Evolutionary conservation across 2,888 invertebrate genomes (phyloP).

Genomic region (Serrognathus titanus): DNA sequence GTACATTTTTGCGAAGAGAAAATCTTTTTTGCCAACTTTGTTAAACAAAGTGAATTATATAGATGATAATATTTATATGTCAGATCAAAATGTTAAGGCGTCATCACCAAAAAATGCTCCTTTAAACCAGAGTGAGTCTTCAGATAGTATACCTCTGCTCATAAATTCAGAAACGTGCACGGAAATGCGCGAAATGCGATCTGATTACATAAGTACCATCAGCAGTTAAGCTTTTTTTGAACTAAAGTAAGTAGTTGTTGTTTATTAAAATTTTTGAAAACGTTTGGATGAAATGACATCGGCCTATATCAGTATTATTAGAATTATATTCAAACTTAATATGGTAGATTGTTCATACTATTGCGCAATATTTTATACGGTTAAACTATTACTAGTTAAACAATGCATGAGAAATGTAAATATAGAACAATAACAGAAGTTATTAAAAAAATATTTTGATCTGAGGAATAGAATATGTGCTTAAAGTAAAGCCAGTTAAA

Average conservation of each 20-base stretch:
- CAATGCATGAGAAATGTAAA: no score
- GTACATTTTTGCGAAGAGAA: conserved; percentile 46
- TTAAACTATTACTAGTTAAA: no score
- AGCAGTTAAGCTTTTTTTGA: conserved; percentile 40
- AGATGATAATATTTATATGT: conserved; percentile 15
- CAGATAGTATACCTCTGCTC: conserved; percentile 45
- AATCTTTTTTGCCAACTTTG: conserved; percentile 41
- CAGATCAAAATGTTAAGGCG: conserved; percentile 28
- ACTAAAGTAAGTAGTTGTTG: background rate
- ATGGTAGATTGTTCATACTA: background rate
- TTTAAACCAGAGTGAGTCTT: conserved; percentile 35
- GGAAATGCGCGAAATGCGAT: conserved; percentile 48
- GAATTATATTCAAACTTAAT: conserved; percentile 9
- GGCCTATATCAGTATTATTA: conserved; percentile 46
- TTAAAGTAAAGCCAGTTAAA: no score
- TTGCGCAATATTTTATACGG: no score
- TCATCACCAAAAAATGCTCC: conserved; percentile 19
- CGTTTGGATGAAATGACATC: conserved; percentile 31
- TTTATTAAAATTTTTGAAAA: conserved; percentile 2
- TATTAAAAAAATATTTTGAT: no score
- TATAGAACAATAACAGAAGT: no score
- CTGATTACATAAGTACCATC: conserved; percentile 51
- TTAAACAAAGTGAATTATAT: conserved; percentile 15
- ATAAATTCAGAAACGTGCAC: conserved; percentile 41
- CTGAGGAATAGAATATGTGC: no score